Evolutionary conservation across 2,113 vertebrate genomes (phyloP).

Genomic region (Piprites chloris): DNA sequence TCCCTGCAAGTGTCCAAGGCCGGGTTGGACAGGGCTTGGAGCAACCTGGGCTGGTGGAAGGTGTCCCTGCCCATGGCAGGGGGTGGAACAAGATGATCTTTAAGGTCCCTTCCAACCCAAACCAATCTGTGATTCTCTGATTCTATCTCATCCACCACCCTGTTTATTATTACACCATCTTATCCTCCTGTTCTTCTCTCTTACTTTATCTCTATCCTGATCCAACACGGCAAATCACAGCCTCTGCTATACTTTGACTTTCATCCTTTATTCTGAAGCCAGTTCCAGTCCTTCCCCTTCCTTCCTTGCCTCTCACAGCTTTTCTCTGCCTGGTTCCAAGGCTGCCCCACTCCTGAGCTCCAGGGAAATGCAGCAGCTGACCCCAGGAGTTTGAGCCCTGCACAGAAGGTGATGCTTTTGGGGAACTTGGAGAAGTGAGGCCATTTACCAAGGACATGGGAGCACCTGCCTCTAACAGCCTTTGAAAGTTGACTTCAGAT

Average conservation of each 20-base stretch:
- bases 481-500: slow-evolving; percentile 41
- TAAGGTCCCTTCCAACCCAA: background rate
- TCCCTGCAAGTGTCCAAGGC: background rate
- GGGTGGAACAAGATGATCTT: background rate
- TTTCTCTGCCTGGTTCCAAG: background rate
- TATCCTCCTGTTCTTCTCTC: background rate
- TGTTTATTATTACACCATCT: background rate
- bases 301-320: background rate
- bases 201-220: background rate
- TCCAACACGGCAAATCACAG: background rate
- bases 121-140: background rate
- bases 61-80: background rate
- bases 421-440: background rate
- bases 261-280: background rate
- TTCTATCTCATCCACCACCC: accelerated
- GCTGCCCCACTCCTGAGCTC: background rate
- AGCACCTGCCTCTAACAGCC: slow-evolving; percentile 1
- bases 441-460: background rate
- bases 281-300: background rate
- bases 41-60: background rate
- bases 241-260: background rate
- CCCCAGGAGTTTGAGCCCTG: background rate
- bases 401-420: background rate
- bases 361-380: background rate
- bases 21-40: background rate